These are phyloP conservation scores for Heteractis magnifica DNA, from an alignment of 92 coral and sea anemone species.

Conservation along the genomic window DNA sequence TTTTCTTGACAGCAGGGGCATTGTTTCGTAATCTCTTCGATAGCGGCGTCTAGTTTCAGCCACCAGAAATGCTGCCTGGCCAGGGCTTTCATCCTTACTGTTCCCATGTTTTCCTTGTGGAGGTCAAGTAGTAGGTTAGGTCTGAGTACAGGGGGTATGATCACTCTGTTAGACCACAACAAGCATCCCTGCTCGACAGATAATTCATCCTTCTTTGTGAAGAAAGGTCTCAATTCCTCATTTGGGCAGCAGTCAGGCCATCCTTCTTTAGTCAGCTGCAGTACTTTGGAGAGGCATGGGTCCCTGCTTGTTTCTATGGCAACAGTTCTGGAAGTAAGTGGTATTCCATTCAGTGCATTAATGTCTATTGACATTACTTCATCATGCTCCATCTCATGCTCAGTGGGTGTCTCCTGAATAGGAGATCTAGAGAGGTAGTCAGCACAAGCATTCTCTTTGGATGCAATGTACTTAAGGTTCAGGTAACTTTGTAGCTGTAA, in stretches of 20 bases:
- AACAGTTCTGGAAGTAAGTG: not conserved
- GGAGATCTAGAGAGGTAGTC: too few species aligned
- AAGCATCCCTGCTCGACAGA: too few species aligned
- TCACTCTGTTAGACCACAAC: too few species aligned
- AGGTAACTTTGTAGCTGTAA: conserved; percentile 34
- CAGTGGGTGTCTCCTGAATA: too few species aligned
- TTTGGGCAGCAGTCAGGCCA: too few species aligned
- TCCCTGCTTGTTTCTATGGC: conserved; percentile 19
- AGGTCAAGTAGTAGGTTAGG: conserved; percentile 18
- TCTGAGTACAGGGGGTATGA: too few species aligned
- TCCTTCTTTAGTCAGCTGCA: too few species aligned
- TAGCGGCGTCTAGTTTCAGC: too few species aligned
- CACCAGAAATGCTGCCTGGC: too few species aligned
- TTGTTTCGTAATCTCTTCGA: not conserved
- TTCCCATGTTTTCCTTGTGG: conserved; percentile 15
- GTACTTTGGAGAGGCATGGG: too few species aligned
- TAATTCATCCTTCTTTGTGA: not conserved
- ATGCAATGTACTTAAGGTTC: conserved; percentile 23
- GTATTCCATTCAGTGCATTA: not conserved
- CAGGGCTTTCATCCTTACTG: too few species aligned
- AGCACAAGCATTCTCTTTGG: conserved; percentile 44
- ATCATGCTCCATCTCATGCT: not conserved
- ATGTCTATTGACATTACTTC: not conserved
- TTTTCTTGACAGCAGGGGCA: conserved; percentile 22
- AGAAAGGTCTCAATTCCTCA: not conserved